phyloP scores from a whole-genome alignment of 2,797 vertebrate species.

The Vipera ursinii region DNA sequence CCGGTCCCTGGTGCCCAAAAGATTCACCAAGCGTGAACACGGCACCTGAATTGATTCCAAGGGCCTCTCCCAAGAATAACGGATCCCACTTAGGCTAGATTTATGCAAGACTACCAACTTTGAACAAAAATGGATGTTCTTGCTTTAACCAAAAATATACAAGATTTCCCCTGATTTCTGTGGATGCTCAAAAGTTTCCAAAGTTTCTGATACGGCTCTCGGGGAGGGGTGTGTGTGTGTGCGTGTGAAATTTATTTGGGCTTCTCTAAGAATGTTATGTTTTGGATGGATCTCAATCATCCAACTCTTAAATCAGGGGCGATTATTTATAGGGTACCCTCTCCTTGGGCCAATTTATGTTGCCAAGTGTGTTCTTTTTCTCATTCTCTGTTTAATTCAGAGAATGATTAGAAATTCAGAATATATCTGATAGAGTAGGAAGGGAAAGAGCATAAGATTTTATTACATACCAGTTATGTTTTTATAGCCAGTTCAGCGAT shows the following conservation, averaged over 20 bases:
- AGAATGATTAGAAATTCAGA: neutral
- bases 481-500: neutral
- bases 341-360: neutral
- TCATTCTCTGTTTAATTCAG: neutral
- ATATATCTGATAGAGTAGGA: neutral
- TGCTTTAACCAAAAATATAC: neutral
- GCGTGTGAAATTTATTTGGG: neutral
- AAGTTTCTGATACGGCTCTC: neutral
- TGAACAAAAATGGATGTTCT: neutral
- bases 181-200: neutral
- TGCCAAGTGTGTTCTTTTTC: no score
- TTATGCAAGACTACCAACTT: neutral
- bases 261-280: neutral
- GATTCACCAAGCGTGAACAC: neutral
- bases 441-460: neutral
- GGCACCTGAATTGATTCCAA: neutral
- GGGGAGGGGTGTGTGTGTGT: no score
- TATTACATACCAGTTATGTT: neutral
- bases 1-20: no score
- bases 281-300: neutral
- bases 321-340: neutral
- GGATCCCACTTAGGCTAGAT: neutral
- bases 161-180: neutral
- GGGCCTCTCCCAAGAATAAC: neutral
- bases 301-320: neutral